Evolutionary conservation across 2,888 invertebrate species (phyloP), one percentile per base, ranked within the genome.

Genomic region (Pterostichus niger): DNA sequence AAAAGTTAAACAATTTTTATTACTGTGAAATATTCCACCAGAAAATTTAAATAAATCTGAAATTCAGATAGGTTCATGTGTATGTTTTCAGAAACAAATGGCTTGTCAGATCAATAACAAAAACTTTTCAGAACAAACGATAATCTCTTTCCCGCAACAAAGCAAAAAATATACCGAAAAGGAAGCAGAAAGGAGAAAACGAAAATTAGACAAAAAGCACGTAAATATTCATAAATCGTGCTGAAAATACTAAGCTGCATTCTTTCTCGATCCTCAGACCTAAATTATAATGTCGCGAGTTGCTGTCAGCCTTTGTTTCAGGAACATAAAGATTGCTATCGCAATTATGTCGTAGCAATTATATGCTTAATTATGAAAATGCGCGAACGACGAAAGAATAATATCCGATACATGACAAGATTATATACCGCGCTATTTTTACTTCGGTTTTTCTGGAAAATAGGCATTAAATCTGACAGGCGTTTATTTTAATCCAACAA

Each of bases 41-140:
- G 44, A 15, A 78, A 78, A 78, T 78, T 78, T 78, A 78, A 78
- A 78, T 78, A 78, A 78, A 78, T 78, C 78, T 78, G 31, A 78
- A 78, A 61, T 78, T 78, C 78, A 78, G 61, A 78, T 78, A 40
- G 59, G 78, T 78, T 78, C 61, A 61, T 59, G 61, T 78, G 52
- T 61, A 61, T 78, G 78, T 78, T 78, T 78, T 61, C 61, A 78
- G 61, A 78, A 78, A 78, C 78, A 78, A 78, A 78, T 78, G 78
- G 78, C 61, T 61, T 78, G 78, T 78, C 78, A 78, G 78, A 78
- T 78, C 78, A 78, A 78, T 78, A 78, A 61, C 61, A 78, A 78
- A 77, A 78, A 78, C 61, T 78, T 78, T 17, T 78, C 78, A 40
- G 46, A 77, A 77, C 56, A 77, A 77, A 77, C 59, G 77, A 78